These are phyloP conservation scores for Sardina pilchardus DNA, from an alignment of 2,113 vertebrate species.

Conservation along the genomic window DNA sequence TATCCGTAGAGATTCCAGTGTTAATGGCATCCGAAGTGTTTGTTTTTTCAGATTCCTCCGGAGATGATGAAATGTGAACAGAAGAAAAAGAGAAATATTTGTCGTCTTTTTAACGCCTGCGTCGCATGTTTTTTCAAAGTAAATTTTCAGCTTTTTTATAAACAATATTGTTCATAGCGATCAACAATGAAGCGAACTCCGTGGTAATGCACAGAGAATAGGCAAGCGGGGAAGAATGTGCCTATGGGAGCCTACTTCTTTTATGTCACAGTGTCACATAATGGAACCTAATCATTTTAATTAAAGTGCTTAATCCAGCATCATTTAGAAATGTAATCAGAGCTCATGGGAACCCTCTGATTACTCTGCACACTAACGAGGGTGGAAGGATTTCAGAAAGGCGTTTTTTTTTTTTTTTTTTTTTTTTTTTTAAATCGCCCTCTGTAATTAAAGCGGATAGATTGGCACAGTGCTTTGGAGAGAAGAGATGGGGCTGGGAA, in stretches of 20 bases:
- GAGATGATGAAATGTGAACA: not conserved
- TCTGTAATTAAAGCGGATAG: conserved; percentile 49
- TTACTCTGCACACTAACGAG: conserved; percentile 60
- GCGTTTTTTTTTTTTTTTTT: conserved; percentile 27
- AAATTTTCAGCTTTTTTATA: not conserved
- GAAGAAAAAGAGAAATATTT: not conserved
- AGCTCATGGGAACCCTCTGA: conserved; percentile 66
- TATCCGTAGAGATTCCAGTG: not conserved
- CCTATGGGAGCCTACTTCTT: conserved; percentile 66
- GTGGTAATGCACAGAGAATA: conserved; percentile 29
- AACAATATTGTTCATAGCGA: not conserved
- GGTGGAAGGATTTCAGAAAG: conserved; percentile 61
- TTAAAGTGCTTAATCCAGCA: conserved; percentile 72
- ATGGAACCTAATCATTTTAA: conserved; percentile 71
- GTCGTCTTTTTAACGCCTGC: not conserved
- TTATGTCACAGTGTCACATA: conserved; percentile 66
- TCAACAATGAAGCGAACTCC: not conserved
- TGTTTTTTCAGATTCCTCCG: not conserved
- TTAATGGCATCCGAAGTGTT: not conserved
- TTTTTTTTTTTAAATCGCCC: conserved; percentile 23
- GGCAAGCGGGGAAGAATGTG: conserved; percentile 53
- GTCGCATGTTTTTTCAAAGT: not conserved
- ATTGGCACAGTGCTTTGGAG: conserved; percentile 21
- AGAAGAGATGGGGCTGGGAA: not conserved
- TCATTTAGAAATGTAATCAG: conserved; percentile 62